Conservation (phyloP, 2,888 invertebrate genomes). For the Metopia argyrocephala region DNA sequence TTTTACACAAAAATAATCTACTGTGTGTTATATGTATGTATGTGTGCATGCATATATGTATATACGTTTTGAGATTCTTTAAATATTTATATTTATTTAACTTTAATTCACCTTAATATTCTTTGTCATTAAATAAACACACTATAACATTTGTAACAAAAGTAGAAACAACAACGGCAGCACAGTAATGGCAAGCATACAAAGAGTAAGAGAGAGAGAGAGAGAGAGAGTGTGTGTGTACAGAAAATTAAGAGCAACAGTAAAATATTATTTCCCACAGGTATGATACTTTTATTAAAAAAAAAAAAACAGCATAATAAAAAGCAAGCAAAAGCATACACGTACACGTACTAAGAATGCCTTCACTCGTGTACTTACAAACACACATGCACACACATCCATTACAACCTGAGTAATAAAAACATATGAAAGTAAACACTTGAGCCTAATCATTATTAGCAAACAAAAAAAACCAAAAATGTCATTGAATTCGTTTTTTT, state of each 20-base stretch:
- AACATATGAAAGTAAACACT: background rate
- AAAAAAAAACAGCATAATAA: constrained; percentile 24
- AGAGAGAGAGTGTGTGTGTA: background rate
- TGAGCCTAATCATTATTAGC: constrained; percentile 42
- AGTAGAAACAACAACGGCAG: background rate
- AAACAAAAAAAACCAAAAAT: constrained; percentile 8
- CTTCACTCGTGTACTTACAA: background rate
- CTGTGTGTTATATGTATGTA: background rate
- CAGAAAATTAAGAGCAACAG: background rate
- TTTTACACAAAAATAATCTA: constrained; percentile 6
- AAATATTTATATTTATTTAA: constrained; percentile 56
- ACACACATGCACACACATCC: background rate
- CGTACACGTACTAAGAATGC: background rate
- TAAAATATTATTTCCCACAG: constrained; percentile 46
- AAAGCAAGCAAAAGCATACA: background rate
- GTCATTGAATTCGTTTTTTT: background rate
- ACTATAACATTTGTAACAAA: constrained; percentile 2
- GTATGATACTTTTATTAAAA: constrained; percentile 33
- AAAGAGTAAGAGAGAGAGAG: background rate
- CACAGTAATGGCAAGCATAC: background rate
- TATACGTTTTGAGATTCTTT: constrained; percentile 33
- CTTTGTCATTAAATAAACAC: constrained; percentile 22
- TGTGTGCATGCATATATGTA: too few species aligned
- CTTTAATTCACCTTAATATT: constrained; percentile 46
- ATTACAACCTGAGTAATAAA: too few species aligned